phyloP scores from a whole-genome alignment of 2,888 invertebrate species.

The Panzeria rudis region DNA sequence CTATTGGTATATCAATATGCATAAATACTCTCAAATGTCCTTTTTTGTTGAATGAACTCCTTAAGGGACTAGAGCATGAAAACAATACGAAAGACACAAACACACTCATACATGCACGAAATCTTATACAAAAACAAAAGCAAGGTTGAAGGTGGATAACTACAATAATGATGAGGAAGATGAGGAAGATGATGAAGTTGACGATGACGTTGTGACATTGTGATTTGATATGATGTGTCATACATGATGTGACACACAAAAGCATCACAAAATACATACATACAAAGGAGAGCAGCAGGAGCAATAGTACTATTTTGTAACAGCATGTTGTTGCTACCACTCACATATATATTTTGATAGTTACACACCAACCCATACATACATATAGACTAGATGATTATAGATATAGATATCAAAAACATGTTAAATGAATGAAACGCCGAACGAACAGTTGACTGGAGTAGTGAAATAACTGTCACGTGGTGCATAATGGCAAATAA shows the following conservation, averaged over 20 bases:
- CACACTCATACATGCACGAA: slow-evolving; percentile 10
- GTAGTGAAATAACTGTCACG: slow-evolving; percentile 69
- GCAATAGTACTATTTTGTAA: not conserved
- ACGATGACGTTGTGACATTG: slow-evolving; percentile 70
- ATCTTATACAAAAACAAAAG: not conserved
- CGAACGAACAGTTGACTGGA: slow-evolving; percentile 31
- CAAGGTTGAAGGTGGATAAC: slow-evolving; percentile 45
- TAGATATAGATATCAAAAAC: slow-evolving; percentile 48
- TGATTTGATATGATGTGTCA: slow-evolving; percentile 71
- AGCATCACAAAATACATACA: not conserved
- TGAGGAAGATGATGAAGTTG: slow-evolving; percentile 28
- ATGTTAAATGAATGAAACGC: slow-evolving; percentile 43
- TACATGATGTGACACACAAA: slow-evolving; percentile 69
- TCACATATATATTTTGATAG: not conserved
- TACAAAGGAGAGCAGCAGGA: slow-evolving; percentile 5
- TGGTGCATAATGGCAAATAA: slow-evolving; percentile 69
- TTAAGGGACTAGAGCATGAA: slow-evolving; percentile 60
- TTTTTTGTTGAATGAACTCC: slow-evolving; percentile 48
- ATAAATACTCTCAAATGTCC: slow-evolving; percentile 50
- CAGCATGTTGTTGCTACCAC: slow-evolving; percentile 35
- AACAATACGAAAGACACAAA: slow-evolving; percentile 26
- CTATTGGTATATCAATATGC: slow-evolving; percentile 2
- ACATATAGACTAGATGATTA: slow-evolving; percentile 24
- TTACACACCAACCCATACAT: not conserved
- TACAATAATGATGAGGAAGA: slow-evolving; percentile 17